Percentiles rank a stretch among this genome's conserved stretches.
These are phyloP conservation scores for Phainopepla nitens DNA, from an alignment of 2,113 vertebrate species.

Conservation along the genomic window DNA sequence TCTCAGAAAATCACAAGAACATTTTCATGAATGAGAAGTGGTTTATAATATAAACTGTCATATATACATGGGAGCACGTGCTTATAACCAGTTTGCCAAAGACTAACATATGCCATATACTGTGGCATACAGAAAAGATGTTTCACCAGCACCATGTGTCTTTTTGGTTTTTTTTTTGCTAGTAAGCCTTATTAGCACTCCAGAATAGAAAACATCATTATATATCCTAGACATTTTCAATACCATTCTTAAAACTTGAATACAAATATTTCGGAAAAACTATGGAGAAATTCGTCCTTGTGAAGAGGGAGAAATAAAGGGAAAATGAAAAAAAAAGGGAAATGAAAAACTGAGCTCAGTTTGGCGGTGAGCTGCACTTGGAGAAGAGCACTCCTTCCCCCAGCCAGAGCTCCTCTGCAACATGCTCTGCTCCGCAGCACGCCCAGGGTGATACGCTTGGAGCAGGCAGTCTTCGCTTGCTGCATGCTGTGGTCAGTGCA, in stretches of 20 bases:
- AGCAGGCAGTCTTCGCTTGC: background rate
- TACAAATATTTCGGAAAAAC: background rate
- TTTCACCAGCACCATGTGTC: background rate
- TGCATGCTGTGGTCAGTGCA: background rate
- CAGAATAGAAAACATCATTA: background rate
- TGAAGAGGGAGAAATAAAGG: background rate
- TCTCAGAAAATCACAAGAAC: background rate
- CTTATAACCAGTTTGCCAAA: background rate
- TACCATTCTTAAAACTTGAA: background rate
- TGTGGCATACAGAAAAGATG: rapidly evolving
- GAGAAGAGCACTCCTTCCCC: background rate
- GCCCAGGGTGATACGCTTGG: background rate
- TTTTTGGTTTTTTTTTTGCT: background rate
- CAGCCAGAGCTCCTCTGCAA: background rate
- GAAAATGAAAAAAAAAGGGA: background rate
- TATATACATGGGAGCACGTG: background rate
- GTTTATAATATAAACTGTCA: background rate
- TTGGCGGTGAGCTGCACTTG: background rate
- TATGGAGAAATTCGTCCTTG: background rate
- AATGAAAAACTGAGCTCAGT: background rate
- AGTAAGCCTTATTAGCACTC: background rate
- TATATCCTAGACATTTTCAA: background rate
- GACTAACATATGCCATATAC: background rate
- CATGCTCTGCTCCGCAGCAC: rapidly evolving
- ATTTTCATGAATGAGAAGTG: background rate